A percentile compares a stretch with the other conserved stretches of the same genome.
These are phyloP conservation scores for Isichthys henryi DNA, from an alignment of 2,113 vertebrate genomes.

Conservation along the genomic window DNA sequence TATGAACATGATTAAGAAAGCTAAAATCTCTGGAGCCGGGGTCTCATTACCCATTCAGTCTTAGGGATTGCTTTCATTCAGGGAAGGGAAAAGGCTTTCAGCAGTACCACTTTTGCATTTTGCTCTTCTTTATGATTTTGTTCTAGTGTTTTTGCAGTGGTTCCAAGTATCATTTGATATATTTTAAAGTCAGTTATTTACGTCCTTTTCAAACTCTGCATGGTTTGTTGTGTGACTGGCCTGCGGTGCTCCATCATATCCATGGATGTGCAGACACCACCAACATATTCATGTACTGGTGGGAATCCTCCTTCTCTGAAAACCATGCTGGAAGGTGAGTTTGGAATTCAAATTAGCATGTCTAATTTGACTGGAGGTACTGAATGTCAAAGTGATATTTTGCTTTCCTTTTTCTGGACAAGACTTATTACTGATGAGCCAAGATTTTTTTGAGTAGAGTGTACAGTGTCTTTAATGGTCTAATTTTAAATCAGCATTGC, in stretches of 20 bases:
- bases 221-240: neutral
- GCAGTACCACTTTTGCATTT: constrained; percentile 81
- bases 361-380: neutral
- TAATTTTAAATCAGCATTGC: neutral
- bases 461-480: neutral
- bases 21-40: constrained; percentile 99
- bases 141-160: neutral
- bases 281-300: neutral
- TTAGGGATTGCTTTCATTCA: constrained; percentile 99
- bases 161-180: neutral
- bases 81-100: constrained; percentile 92
- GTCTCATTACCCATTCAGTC: constrained; percentile 99
- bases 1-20: constrained; percentile 99
- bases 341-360: neutral
- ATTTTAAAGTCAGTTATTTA: neutral
- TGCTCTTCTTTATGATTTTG: constrained; percentile 62
- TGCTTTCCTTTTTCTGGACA: neutral
- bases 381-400: neutral
- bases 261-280: neutral
- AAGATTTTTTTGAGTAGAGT: neutral
- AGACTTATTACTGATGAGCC: neutral
- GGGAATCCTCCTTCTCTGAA: neutral
- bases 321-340: constrained; percentile 2
- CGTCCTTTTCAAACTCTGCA: neutral
- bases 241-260: neutral